phyloP scores from a whole-genome alignment of 2,888 invertebrate genomes.

The Phymatocera aterrima region DNA sequence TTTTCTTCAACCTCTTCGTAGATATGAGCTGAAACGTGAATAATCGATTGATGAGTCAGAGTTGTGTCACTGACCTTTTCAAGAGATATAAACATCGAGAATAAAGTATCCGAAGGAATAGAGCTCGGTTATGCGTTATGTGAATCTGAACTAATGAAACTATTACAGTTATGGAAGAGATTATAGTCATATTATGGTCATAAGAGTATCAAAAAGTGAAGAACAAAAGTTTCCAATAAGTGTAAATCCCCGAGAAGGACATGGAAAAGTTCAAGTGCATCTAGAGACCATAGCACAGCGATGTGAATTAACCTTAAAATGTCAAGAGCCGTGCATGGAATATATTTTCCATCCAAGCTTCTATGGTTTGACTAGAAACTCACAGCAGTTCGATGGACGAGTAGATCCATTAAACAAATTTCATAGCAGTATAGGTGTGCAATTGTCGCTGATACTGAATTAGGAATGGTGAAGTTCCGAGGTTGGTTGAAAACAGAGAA shows the following conservation, averaged over 20 bases:
- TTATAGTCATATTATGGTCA: not conserved
- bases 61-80: not conserved
- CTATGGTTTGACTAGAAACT: not conserved
- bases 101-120: not conserved
- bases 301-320: conserved; percentile 18
- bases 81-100: not conserved
- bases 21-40: conserved; percentile 82
- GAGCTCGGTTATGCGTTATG: too few relatives aligned
- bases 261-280: conserved; percentile 16
- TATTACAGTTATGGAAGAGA: too few relatives aligned
- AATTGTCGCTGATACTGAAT: not conserved
- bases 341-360: not conserved
- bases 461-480: too few relatives aligned
- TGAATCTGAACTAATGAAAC: too few relatives aligned
- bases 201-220: not conserved
- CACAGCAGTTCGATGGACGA: not conserved
- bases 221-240: not conserved
- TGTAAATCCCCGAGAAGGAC: not conserved
- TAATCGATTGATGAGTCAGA: not conserved
- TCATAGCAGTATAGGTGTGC: too few relatives aligned
- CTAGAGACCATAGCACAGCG: not conserved
- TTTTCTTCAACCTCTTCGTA: conserved; percentile 79
- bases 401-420: too few relatives aligned
- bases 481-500: too few relatives aligned
- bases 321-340: not conserved